Percentiles rank a stretch among this genome's conserved stretches.
Evolutionary conservation across 2,113 vertebrate genomes (phyloP).

Genomic region (Tyrannus savana): DNA sequence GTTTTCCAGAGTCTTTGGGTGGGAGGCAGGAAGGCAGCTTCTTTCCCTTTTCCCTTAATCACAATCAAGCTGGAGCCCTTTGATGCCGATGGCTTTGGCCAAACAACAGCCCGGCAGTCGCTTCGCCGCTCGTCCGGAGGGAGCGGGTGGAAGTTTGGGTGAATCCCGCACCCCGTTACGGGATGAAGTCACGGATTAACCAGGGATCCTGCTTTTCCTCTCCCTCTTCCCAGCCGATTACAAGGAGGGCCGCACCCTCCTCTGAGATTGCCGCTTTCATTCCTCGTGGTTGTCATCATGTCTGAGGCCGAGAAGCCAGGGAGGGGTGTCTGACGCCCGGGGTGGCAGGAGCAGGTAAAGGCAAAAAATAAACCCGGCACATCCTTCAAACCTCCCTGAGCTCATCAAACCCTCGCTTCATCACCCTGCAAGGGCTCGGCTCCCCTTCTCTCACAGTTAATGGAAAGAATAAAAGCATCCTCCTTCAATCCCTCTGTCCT

Average conservation of each 20-base stretch:
- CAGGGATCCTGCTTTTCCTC: not conserved
- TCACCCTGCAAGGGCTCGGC: not conserved
- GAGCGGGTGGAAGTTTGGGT: not conserved
- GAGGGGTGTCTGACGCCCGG: not conserved
- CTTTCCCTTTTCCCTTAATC: not conserved
- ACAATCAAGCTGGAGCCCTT: not conserved
- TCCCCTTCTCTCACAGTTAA: not conserved
- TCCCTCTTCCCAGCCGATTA: not conserved
- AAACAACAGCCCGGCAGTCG: not conserved
- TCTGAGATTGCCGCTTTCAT: not conserved
- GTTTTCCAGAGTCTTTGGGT: not conserved
- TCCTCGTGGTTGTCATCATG: not conserved
- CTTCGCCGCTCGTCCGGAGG: rapidly evolving
- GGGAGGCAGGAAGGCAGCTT: not conserved
- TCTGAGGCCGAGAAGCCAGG: not conserved
- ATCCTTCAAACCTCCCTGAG: not conserved
- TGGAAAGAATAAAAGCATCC: not conserved
- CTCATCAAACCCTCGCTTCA: not conserved
- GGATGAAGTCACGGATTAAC: not conserved
- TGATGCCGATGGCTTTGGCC: not conserved
- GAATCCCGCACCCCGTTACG: not conserved
- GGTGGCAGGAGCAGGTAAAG: not conserved
- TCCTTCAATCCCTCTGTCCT: not conserved
- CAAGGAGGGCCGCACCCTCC: not conserved
- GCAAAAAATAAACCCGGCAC: not conserved